phyloP scores from a whole-genome alignment of 2,888 invertebrate genomes.

The Pheosia tremula region DNA sequence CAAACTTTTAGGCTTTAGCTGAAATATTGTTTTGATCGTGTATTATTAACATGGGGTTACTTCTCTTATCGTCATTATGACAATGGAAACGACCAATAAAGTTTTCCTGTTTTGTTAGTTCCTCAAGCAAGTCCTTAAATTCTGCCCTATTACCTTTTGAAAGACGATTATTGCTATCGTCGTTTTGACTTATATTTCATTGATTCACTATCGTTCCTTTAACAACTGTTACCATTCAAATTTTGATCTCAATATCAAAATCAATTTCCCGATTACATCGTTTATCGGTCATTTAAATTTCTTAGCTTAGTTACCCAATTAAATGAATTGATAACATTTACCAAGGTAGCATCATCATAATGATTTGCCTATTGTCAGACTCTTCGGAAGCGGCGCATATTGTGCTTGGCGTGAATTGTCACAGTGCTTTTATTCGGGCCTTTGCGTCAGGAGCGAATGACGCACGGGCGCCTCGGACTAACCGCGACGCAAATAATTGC shows the following conservation, averaged over 20 bases:
- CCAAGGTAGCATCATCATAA: not conserved
- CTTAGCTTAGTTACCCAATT: not conserved
- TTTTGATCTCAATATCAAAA: too few species aligned
- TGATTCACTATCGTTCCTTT: too few species aligned
- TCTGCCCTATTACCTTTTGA: too few species aligned
- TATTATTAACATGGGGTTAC: not conserved
- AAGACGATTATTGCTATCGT: too few species aligned
- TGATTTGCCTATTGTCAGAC: not conserved
- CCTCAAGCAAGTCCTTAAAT: too few species aligned
- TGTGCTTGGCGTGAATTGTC: constrained; percentile 4
- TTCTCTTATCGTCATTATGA: not conserved
- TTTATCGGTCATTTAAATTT: not conserved
- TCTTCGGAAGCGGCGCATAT: not conserved
- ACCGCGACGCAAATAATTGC: constrained; percentile 63
- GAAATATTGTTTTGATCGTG: too few species aligned
- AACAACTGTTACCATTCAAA: too few species aligned
- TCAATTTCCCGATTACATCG: not conserved
- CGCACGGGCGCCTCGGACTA: constrained; percentile 48
- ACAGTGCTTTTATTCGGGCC: constrained; percentile 54
- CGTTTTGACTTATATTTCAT: too few species aligned
- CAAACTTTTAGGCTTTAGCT: too few species aligned
- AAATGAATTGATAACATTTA: not conserved
- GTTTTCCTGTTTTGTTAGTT: not conserved
- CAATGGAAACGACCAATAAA: not conserved
- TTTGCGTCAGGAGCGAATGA: constrained; percentile 65